Percentiles rank a stretch among this genome's conserved stretches.
These are phyloP conservation scores for Ceramica pisi DNA, from an alignment of 2,888 invertebrate species.

Conservation along the genomic window DNA sequence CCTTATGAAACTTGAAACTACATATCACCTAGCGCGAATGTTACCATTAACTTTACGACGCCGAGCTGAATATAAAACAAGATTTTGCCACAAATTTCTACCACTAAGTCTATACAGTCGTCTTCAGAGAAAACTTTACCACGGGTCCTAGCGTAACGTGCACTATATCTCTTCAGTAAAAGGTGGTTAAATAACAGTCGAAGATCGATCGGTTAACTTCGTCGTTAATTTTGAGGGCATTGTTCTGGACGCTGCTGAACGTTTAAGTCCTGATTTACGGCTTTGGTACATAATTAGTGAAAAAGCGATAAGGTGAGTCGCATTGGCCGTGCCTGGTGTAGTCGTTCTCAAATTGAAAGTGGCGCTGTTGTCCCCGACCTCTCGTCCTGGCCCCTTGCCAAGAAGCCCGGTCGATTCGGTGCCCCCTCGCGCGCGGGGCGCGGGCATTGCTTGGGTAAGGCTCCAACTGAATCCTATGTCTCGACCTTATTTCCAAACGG, in stretches of 20 bases:
- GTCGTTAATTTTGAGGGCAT: constrained; percentile 9
- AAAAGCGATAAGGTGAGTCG: constrained; percentile 49
- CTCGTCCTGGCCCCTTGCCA: constrained; percentile 80
- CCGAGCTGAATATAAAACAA: constrained; percentile 49
- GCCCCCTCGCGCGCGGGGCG: constrained; percentile 66
- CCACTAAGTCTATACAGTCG: neutral
- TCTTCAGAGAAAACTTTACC: constrained; percentile 20
- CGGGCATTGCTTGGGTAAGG: constrained; percentile 65
- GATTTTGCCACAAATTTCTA: constrained; percentile 21
- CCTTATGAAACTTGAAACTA: neutral
- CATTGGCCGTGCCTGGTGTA: constrained; percentile 72
- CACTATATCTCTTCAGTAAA: constrained; percentile 20
- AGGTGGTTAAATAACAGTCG: constrained; percentile 22
- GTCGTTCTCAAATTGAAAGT: constrained; percentile 77
- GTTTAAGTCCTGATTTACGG: constrained; percentile 27
- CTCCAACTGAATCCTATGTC: constrained; percentile 60
- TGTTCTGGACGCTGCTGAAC: constrained; percentile 5
- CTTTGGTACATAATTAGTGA: constrained; percentile 37
- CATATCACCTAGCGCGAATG: constrained; percentile 19
- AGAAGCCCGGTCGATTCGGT: constrained; percentile 81
- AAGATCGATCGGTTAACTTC: constrained; percentile 23
- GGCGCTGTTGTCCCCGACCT: constrained; percentile 71
- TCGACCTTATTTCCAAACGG: constrained; percentile 67
- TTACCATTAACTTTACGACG: constrained; percentile 43
- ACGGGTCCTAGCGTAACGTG: constrained; percentile 27